Base-by-base conservation (phyloP, 1,140 invertebrate genomes). In the Tigriopus japonicus region DNA sequence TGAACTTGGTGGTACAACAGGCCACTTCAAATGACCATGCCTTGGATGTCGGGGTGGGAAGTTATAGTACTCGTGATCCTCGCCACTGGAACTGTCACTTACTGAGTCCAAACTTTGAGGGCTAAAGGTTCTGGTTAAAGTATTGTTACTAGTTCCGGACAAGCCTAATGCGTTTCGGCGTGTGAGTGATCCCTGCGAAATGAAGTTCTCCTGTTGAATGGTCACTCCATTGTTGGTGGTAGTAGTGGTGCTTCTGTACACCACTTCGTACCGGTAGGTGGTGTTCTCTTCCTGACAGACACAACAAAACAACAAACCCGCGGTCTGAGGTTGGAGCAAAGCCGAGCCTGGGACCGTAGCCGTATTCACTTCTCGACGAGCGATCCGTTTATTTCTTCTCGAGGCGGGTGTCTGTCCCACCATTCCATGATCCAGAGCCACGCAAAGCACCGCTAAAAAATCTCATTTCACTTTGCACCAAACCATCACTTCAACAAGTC, bases 11-110 rank as follows among this genome's bases (percentile, higher is more conserved):
- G 45, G 45, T 12, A 17, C 3, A 6, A 54, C 17, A n/a, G 52
- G 52, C 52, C 52, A 54, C 58, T 59, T 59, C 10, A 59, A 42
- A 28, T 59, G 58, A 1, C 58, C 58, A 17, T 59, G 58, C n/a
- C 58, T 52, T 2, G 58, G 58, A 28, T 59, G 58, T 7, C 58
- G 43, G 17, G 42, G 58, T 3, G 58, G 58, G 24, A 52, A 59
- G 43, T 59, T 59, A 24, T 59, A 59, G 42, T 59, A 59, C 19
- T 59, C 42, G 42, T 59, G n/a, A 13, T 59, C 58, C 3, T 42
- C 28, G 7, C 42, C 49, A n/a, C n/a, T n/a, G n/a, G 23, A 17
- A 6, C n/a, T 19, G 6, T 54, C 17, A 23, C 17, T 28, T 6
- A 17, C 52, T 17, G 45, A 49, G 12, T 49, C 45, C 6, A 15